These are phyloP conservation scores for Steinernema khuongi DNA, from an alignment of 1,140 invertebrate species.

Conservation along the genomic window DNA sequence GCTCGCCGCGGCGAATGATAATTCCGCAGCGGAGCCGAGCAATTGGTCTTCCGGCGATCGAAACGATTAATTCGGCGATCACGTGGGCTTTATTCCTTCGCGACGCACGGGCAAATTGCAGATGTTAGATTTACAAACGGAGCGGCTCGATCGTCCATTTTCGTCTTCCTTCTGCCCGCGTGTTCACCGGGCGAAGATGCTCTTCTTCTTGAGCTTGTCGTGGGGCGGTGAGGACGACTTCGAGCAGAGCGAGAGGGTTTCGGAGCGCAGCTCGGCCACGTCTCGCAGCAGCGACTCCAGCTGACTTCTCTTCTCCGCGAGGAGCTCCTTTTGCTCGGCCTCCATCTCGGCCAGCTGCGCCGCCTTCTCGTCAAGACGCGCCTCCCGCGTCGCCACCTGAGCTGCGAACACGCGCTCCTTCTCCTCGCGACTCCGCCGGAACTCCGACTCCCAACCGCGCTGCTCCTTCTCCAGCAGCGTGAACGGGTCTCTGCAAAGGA, in stretches of 20 bases:
- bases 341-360: slow-evolving; percentile 21
- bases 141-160: slow-evolving; percentile 28
- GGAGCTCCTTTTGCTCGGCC: slow-evolving; percentile 11
- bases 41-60: too few species aligned
- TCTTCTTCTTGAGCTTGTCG: slow-evolving; percentile 39
- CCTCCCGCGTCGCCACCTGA: slow-evolving; percentile 40
- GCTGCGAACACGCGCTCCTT: slow-evolving; percentile 48
- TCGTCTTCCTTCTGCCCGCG: neutral
- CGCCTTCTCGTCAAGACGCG: slow-evolving; percentile 33
- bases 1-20: too few species aligned
- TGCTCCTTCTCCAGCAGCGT: slow-evolving; percentile 50
- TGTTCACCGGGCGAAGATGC: slow-evolving; percentile 14
- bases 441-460: slow-evolving; percentile 31
- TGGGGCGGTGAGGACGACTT: slow-evolving; percentile 54
- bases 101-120: neutral
- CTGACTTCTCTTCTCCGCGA: slow-evolving; percentile 31
- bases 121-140: slow-evolving; percentile 20
- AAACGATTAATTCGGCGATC: neutral
- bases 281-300: slow-evolving; percentile 33
- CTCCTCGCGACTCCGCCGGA: slow-evolving; percentile 28
- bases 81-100: too few species aligned
- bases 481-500: slow-evolving; percentile 52
- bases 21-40: too few species aligned
- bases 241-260: slow-evolving; percentile 18
- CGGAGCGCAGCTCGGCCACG: slow-evolving; percentile 69